A percentile compares a stretch with the other conserved stretches of the same genome.
Conservation (phyloP, 1,140 invertebrate species). For the Calliopsis andreniformis region DNA sequence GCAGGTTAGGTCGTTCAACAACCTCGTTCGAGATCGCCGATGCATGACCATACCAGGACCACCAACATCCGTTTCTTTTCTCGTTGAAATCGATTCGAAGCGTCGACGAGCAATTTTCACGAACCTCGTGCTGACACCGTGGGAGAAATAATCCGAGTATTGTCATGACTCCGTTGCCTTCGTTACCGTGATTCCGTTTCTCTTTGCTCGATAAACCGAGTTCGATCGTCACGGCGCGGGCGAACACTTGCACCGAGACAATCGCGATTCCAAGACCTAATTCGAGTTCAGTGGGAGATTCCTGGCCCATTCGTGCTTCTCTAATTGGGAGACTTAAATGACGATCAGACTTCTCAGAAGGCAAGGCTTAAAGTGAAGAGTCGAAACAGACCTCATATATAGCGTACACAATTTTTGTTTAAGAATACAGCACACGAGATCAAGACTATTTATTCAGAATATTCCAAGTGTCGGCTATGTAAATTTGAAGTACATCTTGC, state of each 20-base stretch:
- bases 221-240: conserved; percentile 10
- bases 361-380: not conserved
- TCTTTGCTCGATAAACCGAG: conserved; percentile 2
- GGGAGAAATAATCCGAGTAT: conserved; percentile 25
- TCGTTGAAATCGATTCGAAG: conserved; percentile 42
- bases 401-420: too few species aligned
- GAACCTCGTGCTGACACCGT: conserved; percentile 37
- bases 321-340: conserved; percentile 38
- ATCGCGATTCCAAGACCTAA: conserved; percentile 29
- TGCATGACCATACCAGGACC: conserved; percentile 31
- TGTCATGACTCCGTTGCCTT: not conserved
- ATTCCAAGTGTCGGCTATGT: too few species aligned
- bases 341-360: conserved; percentile 30
- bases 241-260: conserved; percentile 27
- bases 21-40: conserved; percentile 16
- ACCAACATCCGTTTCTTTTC: conserved; percentile 8
- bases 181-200: conserved; percentile 28
- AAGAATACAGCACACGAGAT: too few species aligned
- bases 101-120: conserved; percentile 31
- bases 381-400: not conserved
- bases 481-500: too few species aligned
- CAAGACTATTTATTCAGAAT: too few species aligned
- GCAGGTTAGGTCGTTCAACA: not conserved
- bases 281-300: not conserved
- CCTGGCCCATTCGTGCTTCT: conserved; percentile 12